Evolutionary conservation across 1,140 invertebrate genomes (phyloP), one percentile per base, ranked within the genome.

Genomic region (Cardiocondyla obscurior): DNA sequence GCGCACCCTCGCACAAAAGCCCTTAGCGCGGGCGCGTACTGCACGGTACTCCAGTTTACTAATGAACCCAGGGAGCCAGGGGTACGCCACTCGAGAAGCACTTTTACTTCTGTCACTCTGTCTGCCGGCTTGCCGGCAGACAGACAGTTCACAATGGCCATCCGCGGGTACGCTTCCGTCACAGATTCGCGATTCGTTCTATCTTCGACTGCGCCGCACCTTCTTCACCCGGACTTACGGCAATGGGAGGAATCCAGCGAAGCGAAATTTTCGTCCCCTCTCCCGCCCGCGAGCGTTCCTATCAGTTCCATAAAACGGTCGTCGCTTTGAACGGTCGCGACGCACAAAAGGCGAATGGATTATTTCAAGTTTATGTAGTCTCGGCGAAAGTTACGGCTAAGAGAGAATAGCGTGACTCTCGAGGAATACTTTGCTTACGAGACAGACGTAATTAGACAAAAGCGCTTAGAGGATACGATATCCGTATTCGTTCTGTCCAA

Each of bases 61-160:
- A 93, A 93, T 93, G 92, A 93, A 93, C 92, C 91, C 90, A 88
- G n/a, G n/a, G n/a, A n/a, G 88, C 83, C 89, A 85, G 88, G 88
- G 88, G 84, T 89, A 76, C 69, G 83, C 86, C 87, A 89, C 89
- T 92, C 85, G 88, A 92, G 87, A 86, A 92, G 92, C 91, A 92
- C 91, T 92, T 92, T 93, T 92, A 92, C 89, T 92, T 90, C 84
- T 90, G 91, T 89, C 89, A 87, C 86, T 91, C 89, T 89, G 88
- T 91, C 88, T 92, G 85, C 88, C 86, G 87, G 83, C 85, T n/a
- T 46, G 86, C 85, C 91, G 70, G 62, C 33, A 57, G 76, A 67
- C 64, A 82, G 86, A 60, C 76, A 82, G 53, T 76, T 88, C 60
- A 85, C 85, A 88, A 86, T 86, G 82, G 79, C 44, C 53, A 79